phyloP scores from a whole-genome alignment of 2,888 invertebrate genomes.

The Andrena camellia region DNA sequence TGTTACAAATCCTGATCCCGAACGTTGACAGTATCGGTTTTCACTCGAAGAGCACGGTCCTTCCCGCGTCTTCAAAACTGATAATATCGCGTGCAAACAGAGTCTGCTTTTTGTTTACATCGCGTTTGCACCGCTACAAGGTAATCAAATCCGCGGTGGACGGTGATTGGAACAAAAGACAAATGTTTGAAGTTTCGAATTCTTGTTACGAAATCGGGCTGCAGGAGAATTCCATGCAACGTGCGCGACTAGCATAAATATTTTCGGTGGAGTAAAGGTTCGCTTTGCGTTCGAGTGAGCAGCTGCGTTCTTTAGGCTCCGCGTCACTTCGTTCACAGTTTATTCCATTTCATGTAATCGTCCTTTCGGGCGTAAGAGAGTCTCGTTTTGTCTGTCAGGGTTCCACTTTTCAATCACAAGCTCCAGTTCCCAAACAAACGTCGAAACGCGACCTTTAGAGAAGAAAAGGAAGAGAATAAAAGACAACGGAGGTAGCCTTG shows the following conservation, averaged over 20 bases:
- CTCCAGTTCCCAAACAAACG: slow-evolving; percentile 26
- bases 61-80: neutral
- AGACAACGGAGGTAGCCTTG: neutral
- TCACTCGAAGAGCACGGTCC: neutral
- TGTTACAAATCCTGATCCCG: neutral
- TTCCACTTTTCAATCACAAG: slow-evolving; percentile 5
- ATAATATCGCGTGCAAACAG: neutral
- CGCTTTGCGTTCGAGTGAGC: too few species aligned
- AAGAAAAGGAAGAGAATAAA: neutral
- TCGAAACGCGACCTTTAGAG: slow-evolving; percentile 22
- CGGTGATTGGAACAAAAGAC: neutral
- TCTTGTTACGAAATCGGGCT: neutral
- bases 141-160: neutral
- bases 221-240: neutral
- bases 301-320: neutral
- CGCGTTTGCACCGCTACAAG: neutral
- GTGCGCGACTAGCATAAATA: too few species aligned
- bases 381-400: neutral
- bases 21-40: neutral
- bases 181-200: neutral
- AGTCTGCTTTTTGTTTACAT: neutral
- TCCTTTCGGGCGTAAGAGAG: neutral
- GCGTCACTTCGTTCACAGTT: slow-evolving; percentile 38
- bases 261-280: too few species aligned
- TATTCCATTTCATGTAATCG: slow-evolving; percentile 23